Conservation (phyloP, 2,888 invertebrate genomes). For the Rhopalosiphum nymphaeae region DNA sequence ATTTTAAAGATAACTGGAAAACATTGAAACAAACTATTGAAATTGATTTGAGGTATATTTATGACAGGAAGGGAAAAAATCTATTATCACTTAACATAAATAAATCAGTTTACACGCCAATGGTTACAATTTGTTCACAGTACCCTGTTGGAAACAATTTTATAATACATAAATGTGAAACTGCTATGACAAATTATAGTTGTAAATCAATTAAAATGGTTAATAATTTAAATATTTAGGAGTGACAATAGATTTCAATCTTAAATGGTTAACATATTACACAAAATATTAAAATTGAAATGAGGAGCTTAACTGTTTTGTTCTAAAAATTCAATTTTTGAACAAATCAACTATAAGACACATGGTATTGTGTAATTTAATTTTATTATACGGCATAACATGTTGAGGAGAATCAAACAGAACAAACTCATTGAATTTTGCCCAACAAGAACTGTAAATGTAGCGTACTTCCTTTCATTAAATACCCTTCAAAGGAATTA, state of each 20-base stretch:
- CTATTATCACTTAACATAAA: not conserved
- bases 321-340: not conserved
- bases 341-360: not conserved
- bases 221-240: not conserved
- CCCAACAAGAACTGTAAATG: too few relatives aligned
- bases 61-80: constrained; percentile 12
- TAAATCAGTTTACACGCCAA: not conserved
- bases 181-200: not conserved
- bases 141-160: not conserved
- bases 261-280: not conserved
- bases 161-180: too few relatives aligned
- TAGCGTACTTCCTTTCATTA: too few relatives aligned
- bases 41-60: not conserved
- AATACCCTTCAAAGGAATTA: too few relatives aligned
- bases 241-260: not conserved
- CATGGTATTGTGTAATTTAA: not conserved
- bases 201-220: constrained; percentile 8
- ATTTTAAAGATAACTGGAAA: constrained; percentile 1
- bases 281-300: not conserved
- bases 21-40: constrained; percentile 16
- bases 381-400: not conserved
- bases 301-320: not conserved
- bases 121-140: not conserved
- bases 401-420: constrained; percentile 5
- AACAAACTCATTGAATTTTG: not conserved